phyloP scores from a whole-genome alignment of 2,113 vertebrate species.

The Sylvia atricapilla region DNA sequence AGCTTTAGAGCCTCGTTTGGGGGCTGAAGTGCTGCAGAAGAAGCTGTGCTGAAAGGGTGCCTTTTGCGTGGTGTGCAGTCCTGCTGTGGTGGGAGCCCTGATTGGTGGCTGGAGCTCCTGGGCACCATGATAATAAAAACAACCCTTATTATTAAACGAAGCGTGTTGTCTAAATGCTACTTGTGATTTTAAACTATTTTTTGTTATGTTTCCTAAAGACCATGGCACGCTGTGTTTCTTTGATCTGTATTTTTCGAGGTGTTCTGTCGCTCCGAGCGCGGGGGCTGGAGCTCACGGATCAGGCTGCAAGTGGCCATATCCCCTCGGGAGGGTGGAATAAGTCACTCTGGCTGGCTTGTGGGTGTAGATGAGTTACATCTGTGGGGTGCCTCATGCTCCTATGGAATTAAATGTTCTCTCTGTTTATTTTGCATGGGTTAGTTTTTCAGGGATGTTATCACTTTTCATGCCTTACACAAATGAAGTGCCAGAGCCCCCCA shows the following conservation, averaged over 20 bases:
- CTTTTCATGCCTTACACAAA: neutral
- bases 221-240: neutral
- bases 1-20: neutral
- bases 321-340: neutral
- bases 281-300: neutral
- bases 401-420: neutral
- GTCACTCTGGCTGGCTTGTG: neutral
- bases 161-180: neutral
- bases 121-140: neutral
- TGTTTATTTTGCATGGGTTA: neutral
- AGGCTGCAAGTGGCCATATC: rapidly evolving
- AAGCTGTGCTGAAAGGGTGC: neutral
- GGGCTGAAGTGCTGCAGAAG: neutral
- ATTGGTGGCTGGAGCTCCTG: neutral
- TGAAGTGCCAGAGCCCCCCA: neutral
- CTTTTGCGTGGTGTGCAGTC: neutral
- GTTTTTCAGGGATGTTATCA: neutral
- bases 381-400: neutral
- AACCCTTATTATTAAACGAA: neutral
- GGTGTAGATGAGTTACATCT: neutral
- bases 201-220: neutral
- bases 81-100: neutral
- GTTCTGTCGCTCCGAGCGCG: rapidly evolving
- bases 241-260: neutral
- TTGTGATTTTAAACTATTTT: neutral